Base-by-base conservation (phyloP, 2,888 invertebrate species). In the Conus canariensis region DNA sequence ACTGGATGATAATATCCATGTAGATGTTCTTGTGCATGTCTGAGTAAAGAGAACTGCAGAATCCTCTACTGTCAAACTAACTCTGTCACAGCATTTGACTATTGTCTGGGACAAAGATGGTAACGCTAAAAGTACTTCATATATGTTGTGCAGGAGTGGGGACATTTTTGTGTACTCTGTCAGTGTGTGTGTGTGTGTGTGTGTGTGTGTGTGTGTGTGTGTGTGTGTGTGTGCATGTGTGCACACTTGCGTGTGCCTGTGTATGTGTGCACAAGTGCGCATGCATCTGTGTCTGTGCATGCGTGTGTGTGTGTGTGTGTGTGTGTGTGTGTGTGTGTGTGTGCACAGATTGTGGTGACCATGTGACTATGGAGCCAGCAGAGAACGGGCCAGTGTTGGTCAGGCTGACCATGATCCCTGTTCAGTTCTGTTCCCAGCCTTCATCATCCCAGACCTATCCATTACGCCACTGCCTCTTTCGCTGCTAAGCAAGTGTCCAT, bases 291-390 rank as follows among this genome's bases (percentile, higher is more conserved):
- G 64, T 64, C 30, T 64, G 64, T 64, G 64, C 64, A 30, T 86
- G 12, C 64, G 64, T 86, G 86, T 86, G 86, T 86, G 87, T 87
- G 64, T 87, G 64, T 64, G 64, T 87, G 67, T 87, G 87, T 87
- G 87, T 87, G 87, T 87, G 87, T 64, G 60, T 87, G 64, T 87
- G 87, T 67, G 87, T 87, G 87, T 4, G 9, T 83, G 14, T 59
- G 19, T 45, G 56, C 19, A 12, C 60, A 60, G 59, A 60, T 22
- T 85, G 8, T 9, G 8, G 12, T 85, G n/a, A 85, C 85, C 14
- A 4, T 82, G 82, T 30, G 19, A 85, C 58, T 58, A 85, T 58
- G 85, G 59, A 58, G 30, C 77, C 77, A 30, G 77, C 77, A 80
- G 77, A 80, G 30, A 22, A 22, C 30, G 30, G 77, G 30, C 77